Base-by-base conservation (phyloP, 1,140 invertebrate genomes). In the Drosophila arawakana region DNA sequence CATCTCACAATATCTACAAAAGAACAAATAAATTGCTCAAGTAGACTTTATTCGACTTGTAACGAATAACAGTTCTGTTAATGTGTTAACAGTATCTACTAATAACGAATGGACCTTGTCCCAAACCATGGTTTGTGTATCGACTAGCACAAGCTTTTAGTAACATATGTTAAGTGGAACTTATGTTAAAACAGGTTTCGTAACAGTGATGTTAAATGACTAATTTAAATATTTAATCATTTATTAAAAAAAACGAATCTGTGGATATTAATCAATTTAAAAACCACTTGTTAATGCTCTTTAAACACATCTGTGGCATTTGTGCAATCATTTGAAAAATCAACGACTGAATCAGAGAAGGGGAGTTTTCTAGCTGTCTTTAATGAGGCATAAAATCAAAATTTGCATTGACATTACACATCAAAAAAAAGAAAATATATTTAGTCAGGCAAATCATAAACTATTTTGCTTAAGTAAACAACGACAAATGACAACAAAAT, bases 341-440 rank as follows among this genome's bases (percentile, higher is more conserved):
- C 21, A 11, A 47, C 39, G 35, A 15, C 2, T 9, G 7, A 9
- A 3, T 15, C 11, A 7, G 18, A 1, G 2, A 6, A 1, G 30
- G 41, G 41, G 10, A 34, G 39, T 13, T 63, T 9, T 54, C 25
- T 25, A 55, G 21, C 50, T 7, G 50, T 62, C 35, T 47, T 30
- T 62, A 82, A 76, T 78, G 75, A 76, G 61, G 41, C 76, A 59
- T 43, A 68, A 82, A 75, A 43, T 52, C 47, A 75, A 78, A 58
- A 66, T 69, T 61, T 70, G 25, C 76, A 78, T 74, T 54, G 61
- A 60, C 55, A 78, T 21, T 21, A 59, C 59, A 65, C 58, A 63
- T 58, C 10, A 15, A 39, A 70, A 58, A 44, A 55, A 58, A 2
- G 2, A 21, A 0, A 74, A 62, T 35, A 71, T 13, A 52, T 44